Conservation (phyloP, 2,113 vertebrate genomes). For the Microtus ochrogaster region DNA sequence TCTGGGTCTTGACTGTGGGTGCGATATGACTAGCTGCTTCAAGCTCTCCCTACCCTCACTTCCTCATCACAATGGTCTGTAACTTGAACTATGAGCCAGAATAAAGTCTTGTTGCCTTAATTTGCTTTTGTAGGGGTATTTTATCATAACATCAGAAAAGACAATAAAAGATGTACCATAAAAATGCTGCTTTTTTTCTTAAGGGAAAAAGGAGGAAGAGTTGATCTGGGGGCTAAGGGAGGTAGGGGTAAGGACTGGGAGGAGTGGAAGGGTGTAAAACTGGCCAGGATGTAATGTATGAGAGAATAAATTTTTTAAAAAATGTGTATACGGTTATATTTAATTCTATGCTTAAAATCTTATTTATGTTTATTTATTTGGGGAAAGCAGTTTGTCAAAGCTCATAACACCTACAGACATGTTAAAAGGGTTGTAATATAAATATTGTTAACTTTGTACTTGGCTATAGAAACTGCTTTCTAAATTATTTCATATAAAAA, state of each 20-base stretch:
- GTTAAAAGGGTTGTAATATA: background rate
- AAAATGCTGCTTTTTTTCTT: background rate
- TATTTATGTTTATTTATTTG: slow-evolving; percentile 31
- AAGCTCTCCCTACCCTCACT: background rate
- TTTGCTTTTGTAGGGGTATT: background rate
- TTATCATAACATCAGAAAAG: background rate
- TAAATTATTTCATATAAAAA: background rate
- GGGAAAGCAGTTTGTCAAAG: background rate
- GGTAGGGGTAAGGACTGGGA: background rate
- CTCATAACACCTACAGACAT: background rate
- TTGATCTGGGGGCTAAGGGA: background rate
- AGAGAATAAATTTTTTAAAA: background rate
- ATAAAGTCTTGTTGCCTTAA: background rate
- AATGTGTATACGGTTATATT: background rate
- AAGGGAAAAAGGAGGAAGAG: background rate
- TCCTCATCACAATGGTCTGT: no score
- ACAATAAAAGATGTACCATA: background rate
- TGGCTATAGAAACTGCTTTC: background rate
- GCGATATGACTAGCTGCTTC: background rate
- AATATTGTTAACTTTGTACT: background rate
- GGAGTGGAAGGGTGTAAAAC: background rate
- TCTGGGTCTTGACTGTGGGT: background rate
- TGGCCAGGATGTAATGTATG: background rate
- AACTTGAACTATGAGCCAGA: background rate
- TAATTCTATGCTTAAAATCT: background rate